These are phyloP conservation scores for Dryas iulia DNA, from an alignment of 1,140 invertebrate species.

Conservation along the genomic window DNA sequence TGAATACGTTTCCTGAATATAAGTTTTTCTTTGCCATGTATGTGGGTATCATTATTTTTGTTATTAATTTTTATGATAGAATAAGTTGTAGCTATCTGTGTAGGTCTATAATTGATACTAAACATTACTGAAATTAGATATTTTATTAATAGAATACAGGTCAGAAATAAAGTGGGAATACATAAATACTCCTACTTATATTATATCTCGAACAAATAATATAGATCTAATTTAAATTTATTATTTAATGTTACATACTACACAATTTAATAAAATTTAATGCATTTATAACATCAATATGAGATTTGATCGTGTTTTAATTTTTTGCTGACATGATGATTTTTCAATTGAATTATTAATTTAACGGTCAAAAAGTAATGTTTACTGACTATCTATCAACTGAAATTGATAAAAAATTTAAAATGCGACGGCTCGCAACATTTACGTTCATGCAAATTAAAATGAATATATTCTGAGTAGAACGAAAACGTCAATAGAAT, in stretches of 20 bases:
- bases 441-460: background rate
- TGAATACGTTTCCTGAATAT: background rate
- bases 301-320: no score
- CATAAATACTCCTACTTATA: no score
- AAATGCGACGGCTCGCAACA: background rate
- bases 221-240: no score
- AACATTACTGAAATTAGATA: no score
- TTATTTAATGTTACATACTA: no score
- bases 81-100: no score
- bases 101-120: no score
- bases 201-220: no score
- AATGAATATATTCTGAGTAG: slow-evolving; percentile 1
- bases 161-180: no score
- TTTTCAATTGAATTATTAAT: background rate
- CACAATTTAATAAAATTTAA: background rate
- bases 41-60: background rate
- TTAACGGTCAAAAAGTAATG: background rate
- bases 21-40: background rate
- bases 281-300: background rate
- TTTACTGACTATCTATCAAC: background rate
- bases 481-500: slow-evolving; percentile 10
- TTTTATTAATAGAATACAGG: no score
- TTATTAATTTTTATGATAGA: no score
- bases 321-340: background rate
- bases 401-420: background rate